A percentile compares a stretch with the other conserved stretches of the same genome.
phyloP scores from a whole-genome alignment of 1,140 invertebrate genomes.

The Apis dorsata region DNA sequence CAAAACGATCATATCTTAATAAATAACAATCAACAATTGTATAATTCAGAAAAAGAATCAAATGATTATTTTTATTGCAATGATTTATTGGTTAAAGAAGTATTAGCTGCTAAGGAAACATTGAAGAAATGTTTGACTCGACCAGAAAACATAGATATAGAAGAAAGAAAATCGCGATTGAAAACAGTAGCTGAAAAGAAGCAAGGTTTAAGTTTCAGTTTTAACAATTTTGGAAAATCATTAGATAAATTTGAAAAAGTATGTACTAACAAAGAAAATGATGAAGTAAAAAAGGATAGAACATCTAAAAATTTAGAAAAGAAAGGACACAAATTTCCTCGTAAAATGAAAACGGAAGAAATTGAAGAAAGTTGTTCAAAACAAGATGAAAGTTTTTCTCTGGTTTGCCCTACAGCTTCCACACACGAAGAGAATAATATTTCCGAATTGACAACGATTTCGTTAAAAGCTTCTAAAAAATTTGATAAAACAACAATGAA shows the following conservation, averaged over 20 bases:
- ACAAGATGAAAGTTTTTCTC: background rate
- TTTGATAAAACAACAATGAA: conserved; percentile 8
- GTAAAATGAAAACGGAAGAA: conserved; percentile 12
- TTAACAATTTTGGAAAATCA: conserved; percentile 12
- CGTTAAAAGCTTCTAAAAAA: conserved; percentile 54
- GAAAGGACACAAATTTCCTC: conserved; percentile 13
- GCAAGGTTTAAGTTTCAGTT: conserved; percentile 63
- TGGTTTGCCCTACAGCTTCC: conserved; percentile 17
- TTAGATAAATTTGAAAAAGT: background rate
- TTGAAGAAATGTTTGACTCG: conserved; percentile 73
- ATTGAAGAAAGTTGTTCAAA: conserved; percentile 41
- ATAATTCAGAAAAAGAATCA: background rate
- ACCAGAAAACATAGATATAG: conserved; percentile 25
- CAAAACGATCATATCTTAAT: background rate
- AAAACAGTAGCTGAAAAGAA: conserved; percentile 71
- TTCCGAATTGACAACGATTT: conserved; percentile 50
- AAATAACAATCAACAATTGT: background rate
- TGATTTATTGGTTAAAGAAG: conserved; percentile 75
- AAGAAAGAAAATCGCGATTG: conserved; percentile 53
- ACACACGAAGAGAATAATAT: conserved; percentile 7
- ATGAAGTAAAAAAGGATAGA: background rate
- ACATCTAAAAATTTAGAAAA: background rate
- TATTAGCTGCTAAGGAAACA: conserved; percentile 77
- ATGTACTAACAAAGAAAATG: background rate
- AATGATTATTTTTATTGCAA: conserved; percentile 52